A percentile compares a stretch with the other conserved stretches of the same genome.
These are phyloP conservation scores for Todus mexicanus DNA, from an alignment of 2,797 vertebrate species.

Conservation along the genomic window DNA sequence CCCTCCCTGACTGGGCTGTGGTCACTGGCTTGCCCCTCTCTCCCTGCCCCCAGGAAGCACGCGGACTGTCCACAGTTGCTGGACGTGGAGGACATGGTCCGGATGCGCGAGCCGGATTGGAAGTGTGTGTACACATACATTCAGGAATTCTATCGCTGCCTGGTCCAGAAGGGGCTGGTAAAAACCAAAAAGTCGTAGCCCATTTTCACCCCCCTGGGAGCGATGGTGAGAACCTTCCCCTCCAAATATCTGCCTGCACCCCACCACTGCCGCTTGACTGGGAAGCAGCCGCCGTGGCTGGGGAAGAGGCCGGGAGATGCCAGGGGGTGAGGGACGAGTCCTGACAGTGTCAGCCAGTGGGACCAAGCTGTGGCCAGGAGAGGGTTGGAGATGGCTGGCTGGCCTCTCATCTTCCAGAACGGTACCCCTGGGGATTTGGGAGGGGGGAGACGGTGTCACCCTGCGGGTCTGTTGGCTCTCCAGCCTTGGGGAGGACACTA, in stretches of 20 bases:
- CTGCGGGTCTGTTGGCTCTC: background rate
- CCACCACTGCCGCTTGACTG: background rate
- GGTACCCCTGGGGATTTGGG: background rate
- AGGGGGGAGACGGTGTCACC: background rate
- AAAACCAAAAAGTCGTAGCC: constrained; percentile 98
- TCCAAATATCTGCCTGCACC: background rate
- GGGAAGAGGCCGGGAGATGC: background rate
- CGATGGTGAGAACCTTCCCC: constrained; percentile 88
- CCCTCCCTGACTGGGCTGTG: constrained; percentile 63
- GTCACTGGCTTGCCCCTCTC: constrained; percentile 71
- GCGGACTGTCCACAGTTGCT: constrained; percentile 98
- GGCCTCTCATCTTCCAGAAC: background rate
- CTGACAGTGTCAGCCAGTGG: background rate
- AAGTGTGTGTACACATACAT: constrained; percentile 99
- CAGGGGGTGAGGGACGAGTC: background rate
- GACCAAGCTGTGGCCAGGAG: background rate
- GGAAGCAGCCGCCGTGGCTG: background rate
- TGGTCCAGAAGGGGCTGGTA: constrained; percentile 99
- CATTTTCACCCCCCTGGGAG: constrained; percentile 70
- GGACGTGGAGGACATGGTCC: constrained; percentile 99
- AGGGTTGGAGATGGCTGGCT: background rate
- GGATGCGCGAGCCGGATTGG: constrained; percentile 99
- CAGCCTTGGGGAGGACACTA: background rate
- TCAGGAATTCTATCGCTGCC: constrained; percentile 99
- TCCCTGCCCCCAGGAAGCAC: constrained; percentile 87